These are phyloP conservation scores for Sparus aurata DNA, from an alignment of 2,797 vertebrate species.

Conservation along the genomic window DNA sequence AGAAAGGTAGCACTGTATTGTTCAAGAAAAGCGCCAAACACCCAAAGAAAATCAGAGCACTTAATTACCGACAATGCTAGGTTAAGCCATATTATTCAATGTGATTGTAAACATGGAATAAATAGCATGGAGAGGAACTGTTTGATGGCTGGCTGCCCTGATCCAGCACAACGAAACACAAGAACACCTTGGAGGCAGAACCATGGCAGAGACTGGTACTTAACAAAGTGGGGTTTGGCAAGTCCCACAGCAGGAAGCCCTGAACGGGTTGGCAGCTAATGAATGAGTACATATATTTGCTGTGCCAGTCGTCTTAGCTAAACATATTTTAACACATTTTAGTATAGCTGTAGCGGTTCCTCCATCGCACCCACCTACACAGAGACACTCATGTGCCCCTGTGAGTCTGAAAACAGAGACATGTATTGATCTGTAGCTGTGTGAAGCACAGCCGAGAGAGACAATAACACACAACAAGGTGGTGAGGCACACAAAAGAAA, in stretches of 20 bases:
- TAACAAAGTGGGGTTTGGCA: slow-evolving; percentile 35
- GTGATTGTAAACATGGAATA: slow-evolving; percentile 42
- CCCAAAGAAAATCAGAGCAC: slow-evolving; percentile 71
- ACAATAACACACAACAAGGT: slow-evolving; percentile 27
- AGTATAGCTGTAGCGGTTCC: slow-evolving; percentile 2
- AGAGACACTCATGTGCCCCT: slow-evolving; percentile 22
- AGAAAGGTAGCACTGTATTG: slow-evolving; percentile 43
- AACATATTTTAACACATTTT: slow-evolving; percentile 38
- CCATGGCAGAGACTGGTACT: slow-evolving; percentile 4
- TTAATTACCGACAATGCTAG: slow-evolving; percentile 71
- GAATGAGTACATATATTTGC: slow-evolving; percentile 45
- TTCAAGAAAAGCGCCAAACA: slow-evolving; percentile 56
- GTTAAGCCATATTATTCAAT: slow-evolving; percentile 62
- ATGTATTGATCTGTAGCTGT: slow-evolving; percentile 43
- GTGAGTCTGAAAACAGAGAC: slow-evolving; percentile 26
- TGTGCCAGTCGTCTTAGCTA: slow-evolving; percentile 9
- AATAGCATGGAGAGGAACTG: slow-evolving; percentile 34
- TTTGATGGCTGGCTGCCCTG: slow-evolving; percentile 48
- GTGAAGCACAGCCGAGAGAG: slow-evolving; percentile 15
- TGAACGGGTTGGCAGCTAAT: slow-evolving; percentile 11
- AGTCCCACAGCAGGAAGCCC: slow-evolving; percentile 5
- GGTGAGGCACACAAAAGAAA: slow-evolving; percentile 22
- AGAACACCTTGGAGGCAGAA: slow-evolving; percentile 38
- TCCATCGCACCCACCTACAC: slow-evolving; percentile 13
- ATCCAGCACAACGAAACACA: slow-evolving; percentile 52